These are phyloP conservation scores for Mastomys natalensis DNA, from an alignment of 2,113 vertebrate genomes.

Conservation along the genomic window DNA sequence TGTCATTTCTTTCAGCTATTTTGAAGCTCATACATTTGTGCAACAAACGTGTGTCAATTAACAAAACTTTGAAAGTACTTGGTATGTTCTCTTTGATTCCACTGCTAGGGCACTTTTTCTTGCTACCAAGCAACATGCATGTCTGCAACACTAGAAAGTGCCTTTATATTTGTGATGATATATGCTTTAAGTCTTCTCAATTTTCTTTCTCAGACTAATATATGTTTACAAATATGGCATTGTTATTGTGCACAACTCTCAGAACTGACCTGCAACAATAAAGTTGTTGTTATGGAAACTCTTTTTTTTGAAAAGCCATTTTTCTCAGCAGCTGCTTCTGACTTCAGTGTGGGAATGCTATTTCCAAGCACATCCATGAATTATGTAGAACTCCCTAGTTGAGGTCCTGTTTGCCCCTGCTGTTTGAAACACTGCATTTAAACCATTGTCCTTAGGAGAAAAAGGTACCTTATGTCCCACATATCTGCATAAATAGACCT, in stretches of 20 bases:
- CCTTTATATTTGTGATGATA: conserved; percentile 37
- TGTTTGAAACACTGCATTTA: conserved; percentile 8
- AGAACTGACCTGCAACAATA: conserved; percentile 70
- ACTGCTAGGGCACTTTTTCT: background rate
- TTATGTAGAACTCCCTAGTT: conserved; percentile 59
- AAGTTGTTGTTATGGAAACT: conserved; percentile 33
- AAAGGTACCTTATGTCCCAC: background rate
- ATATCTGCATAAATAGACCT: background rate
- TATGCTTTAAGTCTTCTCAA: conserved; percentile 48
- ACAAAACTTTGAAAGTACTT: background rate
- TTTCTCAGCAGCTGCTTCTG: conserved; percentile 7
- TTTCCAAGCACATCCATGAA: conserved; percentile 61
- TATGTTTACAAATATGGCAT: conserved; percentile 50
- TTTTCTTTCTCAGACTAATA: conserved; percentile 59
- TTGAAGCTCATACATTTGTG: background rate
- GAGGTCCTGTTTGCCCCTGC: background rate
- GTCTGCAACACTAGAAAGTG: conserved; percentile 22
- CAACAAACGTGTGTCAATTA: background rate
- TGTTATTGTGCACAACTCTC: conserved; percentile 68
- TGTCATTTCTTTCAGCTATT: background rate
- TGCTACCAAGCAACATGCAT: background rate
- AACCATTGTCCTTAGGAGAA: conserved; percentile 43
- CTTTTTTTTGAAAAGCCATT: conserved; percentile 9
- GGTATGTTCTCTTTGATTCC: background rate
- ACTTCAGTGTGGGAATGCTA: conserved; percentile 62